These are phyloP conservation scores for Drosophila formosana DNA, from an alignment of 2,888 invertebrate species.

Conservation along the genomic window DNA sequence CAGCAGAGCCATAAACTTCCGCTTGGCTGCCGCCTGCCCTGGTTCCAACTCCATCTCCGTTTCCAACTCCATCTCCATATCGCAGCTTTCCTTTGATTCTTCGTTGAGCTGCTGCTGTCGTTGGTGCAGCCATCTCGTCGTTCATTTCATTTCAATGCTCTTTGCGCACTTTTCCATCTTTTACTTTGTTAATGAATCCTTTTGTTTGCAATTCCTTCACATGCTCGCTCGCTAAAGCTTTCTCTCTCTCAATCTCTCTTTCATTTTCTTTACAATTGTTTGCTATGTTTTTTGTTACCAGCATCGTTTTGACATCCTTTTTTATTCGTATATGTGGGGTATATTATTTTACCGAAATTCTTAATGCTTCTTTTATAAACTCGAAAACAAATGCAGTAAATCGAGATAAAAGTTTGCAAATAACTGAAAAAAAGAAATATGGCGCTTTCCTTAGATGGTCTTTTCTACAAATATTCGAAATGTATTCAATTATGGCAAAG, in stretches of 20 bases:
- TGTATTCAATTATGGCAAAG: background rate
- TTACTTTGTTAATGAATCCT: constrained; percentile 79
- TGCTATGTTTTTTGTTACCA: constrained; percentile 18
- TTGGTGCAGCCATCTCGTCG: constrained; percentile 11
- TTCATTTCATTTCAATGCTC: constrained; percentile 62
- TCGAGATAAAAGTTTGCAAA: background rate
- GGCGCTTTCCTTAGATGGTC: background rate
- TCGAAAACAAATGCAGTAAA: background rate
- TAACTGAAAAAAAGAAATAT: background rate
- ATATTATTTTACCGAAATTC: constrained; percentile 8
- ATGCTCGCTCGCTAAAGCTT: constrained; percentile 14
- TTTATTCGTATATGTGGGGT: constrained; percentile 8
- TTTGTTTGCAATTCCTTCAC: constrained; percentile 70
- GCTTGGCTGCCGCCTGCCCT: constrained; percentile 62
- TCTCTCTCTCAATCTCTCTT: background rate
- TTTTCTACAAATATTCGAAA: background rate
- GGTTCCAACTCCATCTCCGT: background rate
- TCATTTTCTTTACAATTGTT: constrained; percentile 15
- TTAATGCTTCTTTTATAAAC: background rate
- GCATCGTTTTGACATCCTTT: constrained; percentile 3
- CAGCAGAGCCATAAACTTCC: constrained; percentile 67
- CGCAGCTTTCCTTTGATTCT: constrained; percentile 26
- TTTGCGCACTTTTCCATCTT: constrained; percentile 66
- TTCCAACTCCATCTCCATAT: constrained; percentile 25
- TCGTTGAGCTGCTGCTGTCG: constrained; percentile 5